Evolutionary conservation across 2,797 vertebrate genomes (phyloP).

Genomic region (Sphenopsis melanotis): DNA sequence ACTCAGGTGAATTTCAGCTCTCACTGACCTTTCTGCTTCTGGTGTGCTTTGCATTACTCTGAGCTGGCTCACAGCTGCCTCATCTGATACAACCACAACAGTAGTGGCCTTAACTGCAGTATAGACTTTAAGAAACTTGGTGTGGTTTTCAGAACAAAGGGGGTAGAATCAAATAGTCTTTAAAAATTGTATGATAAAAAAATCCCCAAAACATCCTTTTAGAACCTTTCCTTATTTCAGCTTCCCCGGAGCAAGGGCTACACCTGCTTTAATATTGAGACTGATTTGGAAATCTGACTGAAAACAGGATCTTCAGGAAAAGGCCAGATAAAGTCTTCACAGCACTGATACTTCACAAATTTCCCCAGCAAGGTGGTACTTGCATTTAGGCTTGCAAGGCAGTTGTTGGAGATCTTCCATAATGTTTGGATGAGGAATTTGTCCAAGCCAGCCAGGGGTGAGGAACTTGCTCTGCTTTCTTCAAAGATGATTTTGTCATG

Average conservation of each 20-base stretch:
- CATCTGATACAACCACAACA: background rate
- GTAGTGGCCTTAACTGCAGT: background rate
- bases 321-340: background rate
- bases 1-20: background rate
- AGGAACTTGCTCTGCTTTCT: background rate
- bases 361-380: background rate
- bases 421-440: background rate
- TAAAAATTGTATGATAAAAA: background rate
- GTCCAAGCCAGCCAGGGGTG: background rate
- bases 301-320: background rate
- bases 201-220: background rate
- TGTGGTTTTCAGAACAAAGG: background rate
- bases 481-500: slow-evolving; percentile 23
- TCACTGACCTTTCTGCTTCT: background rate
- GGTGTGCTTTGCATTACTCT: background rate
- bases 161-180: background rate
- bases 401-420: background rate
- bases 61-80: background rate
- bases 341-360: background rate
- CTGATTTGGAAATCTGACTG: background rate
- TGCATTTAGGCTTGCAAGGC: background rate
- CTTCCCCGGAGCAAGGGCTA: background rate
- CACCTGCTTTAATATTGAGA: background rate
- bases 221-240: background rate
- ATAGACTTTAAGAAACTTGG: background rate